A percentile compares a stretch with the other conserved stretches of the same genome.
Conservation (phyloP, 1,140 invertebrate genomes). For the Neelides sp. region DNA sequence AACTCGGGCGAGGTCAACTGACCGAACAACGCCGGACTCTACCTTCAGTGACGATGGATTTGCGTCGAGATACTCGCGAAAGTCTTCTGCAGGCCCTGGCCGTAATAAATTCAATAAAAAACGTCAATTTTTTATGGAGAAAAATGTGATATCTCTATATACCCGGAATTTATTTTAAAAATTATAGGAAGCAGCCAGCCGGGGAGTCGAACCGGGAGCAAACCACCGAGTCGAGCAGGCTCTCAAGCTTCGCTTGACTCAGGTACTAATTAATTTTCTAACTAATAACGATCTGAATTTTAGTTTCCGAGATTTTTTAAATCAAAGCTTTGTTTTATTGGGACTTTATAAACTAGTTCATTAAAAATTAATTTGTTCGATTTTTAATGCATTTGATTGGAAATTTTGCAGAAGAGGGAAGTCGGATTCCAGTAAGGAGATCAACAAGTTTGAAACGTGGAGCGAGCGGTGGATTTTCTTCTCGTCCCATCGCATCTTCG, state of each 20-base stretch:
- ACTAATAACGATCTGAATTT: not conserved
- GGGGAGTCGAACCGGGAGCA: slow-evolving; percentile 57
- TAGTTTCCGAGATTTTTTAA: not conserved
- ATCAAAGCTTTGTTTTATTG: not conserved
- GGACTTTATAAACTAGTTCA: too few species aligned
- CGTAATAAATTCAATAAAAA: slow-evolving; percentile 15
- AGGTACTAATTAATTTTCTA: slow-evolving; percentile 49
- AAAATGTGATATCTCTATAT: not conserved
- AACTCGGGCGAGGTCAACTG: slow-evolving; percentile 55
- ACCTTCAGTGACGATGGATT: slow-evolving; percentile 68
- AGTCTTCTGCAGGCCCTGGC: slow-evolving; percentile 31
- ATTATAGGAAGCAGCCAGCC: slow-evolving; percentile 44
- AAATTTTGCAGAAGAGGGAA: slow-evolving; percentile 42
- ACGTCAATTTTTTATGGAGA: too few species aligned
- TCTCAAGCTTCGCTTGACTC: slow-evolving; percentile 82
- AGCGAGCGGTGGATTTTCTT: slow-evolving; percentile 7
- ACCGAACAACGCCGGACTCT: slow-evolving; percentile 55
- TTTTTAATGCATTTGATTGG: not conserved
- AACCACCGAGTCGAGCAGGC: slow-evolving; percentile 81
- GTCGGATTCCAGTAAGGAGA: slow-evolving; percentile 33
- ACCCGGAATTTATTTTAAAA: not conserved
- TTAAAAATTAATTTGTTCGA: too few species aligned
- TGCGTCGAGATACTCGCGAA: slow-evolving; percentile 35
- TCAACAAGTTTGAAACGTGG: slow-evolving; percentile 24
- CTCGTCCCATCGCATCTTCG: slow-evolving; percentile 26